Evolutionary conservation across 1,140 invertebrate genomes (phyloP), one percentile per base, ranked within the genome.

Genomic region (Dinoponera quadriceps): DNA sequence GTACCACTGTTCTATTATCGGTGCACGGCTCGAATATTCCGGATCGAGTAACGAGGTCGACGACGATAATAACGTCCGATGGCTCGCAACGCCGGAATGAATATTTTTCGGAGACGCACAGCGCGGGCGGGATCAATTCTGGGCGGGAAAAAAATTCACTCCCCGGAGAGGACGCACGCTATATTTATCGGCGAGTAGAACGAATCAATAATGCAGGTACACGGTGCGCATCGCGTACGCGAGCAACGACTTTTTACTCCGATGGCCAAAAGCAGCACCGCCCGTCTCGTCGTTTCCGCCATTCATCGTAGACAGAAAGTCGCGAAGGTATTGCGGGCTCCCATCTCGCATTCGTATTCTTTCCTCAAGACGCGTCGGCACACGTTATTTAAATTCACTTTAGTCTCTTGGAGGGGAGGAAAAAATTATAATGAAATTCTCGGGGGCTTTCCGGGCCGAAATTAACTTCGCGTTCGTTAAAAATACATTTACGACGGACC

Each of bases 161-260:
- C 75, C 65, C 65, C 65, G 14, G 54, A 9, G 75, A 48, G 75
- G 20, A 44, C 18, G 51, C 38, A 57, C 38, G 38, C 65, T 71
- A 57, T 80, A 80, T 80, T 80, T 80, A 69, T 71, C 33, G 65
- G n/a, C 51, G 38, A 71, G 51, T 80, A 69, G 65, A 27, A 57
- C 65, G n/a, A 71, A 80, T 80, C 75, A 80, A 80, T 80, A 80
- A 80, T 25, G 51, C 33, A 71, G 22, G 22, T 80, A 55, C 38
- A 44, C 74, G 49, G 55, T 66, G 51, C 51, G 51, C 75, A 33
- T 44, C 51, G 33, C 27, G 27, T 72, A 59, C 9, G 20, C 66
- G 22, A 33, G 18, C 27, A 20, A 77, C 18, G 22, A 72, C 51
- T 62, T 75, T 82, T 38, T 82, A 33, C 14, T 63, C 18, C 49